Conservation (phyloP, 2,888 invertebrate species). For the Crocallis elinguaria region DNA sequence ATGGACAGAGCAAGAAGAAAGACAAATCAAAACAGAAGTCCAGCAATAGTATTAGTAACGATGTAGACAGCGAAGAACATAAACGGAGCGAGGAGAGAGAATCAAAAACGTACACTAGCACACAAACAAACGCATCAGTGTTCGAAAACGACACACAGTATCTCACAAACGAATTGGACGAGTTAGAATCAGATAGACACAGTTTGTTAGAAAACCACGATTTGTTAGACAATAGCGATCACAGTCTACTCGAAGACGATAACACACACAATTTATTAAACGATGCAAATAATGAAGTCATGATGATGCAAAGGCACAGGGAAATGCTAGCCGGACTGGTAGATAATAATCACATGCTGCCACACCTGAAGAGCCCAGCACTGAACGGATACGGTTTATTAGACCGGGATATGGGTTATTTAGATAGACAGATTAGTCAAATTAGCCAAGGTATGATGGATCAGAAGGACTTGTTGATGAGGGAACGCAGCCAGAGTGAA, state of each 20-base stretch:
- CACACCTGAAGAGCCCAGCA: constrained; percentile 66
- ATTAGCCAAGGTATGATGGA: constrained; percentile 70
- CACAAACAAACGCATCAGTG: constrained; percentile 55
- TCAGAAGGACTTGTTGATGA: constrained; percentile 66
- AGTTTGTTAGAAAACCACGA: constrained; percentile 79
- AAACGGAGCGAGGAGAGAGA: constrained; percentile 35
- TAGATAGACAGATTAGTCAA: constrained; percentile 76
- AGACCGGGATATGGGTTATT: constrained; percentile 71
- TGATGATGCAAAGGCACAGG: constrained; percentile 74
- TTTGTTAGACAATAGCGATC: constrained; percentile 75
- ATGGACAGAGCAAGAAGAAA: constrained; percentile 72
- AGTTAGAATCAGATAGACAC: constrained; percentile 80
- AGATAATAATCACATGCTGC: constrained; percentile 67
- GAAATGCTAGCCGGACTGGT: constrained; percentile 73
- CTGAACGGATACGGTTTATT: constrained; percentile 72
- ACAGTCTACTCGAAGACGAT: constrained; percentile 74
- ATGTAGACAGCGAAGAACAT: constrained; percentile 53
- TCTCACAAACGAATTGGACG: constrained; percentile 74
- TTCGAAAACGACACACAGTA: constrained; percentile 71
- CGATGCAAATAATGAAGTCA: constrained; percentile 66
- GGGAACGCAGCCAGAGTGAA: constrained; percentile 69
- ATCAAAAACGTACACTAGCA: constrained; percentile 24
- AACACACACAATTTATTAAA: constrained; percentile 70
- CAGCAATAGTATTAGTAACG: constrained; percentile 73
- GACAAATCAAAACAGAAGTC: constrained; percentile 83